Base-by-base conservation (phyloP, 2,797 vertebrate species). In the Bradypodion pumilum region DNA sequence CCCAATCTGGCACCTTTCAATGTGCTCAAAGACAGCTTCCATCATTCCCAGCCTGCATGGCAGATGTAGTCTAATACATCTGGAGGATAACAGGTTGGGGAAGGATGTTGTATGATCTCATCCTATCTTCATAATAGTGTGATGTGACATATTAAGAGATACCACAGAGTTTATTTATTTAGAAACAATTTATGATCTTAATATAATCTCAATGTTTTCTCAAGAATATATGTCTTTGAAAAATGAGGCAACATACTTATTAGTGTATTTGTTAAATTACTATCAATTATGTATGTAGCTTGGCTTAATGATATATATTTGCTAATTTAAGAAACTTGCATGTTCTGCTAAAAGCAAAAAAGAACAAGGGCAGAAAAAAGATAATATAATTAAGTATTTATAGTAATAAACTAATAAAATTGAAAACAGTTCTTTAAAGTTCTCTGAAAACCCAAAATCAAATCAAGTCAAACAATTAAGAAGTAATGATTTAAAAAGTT, bases 371-470 rank as follows among this genome's bases (percentile, higher is more conserved):
- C 88, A 74, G 83, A 89, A 91, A 86, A 88, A 90, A 63, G 85
- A 88, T 91, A 80, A 23, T 29, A 75, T 40, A 86, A 91, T 90
- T 87, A 93, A 92, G 91, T 91, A 90, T 90, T 93, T 87, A 81
- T 87, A 83, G 82, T n/a, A 78, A 81, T 90, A 83, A 82, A 82
- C 73, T 87, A 84, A 89, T 91, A 90, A 90, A 91, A 93, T 76
- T 86, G 81, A 89, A 89, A 89, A 62, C 2, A 84, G 66, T 88
- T 68, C 52, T 80, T 63, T 37, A 56, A 79, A 79, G 46, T 25
- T 8, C 12, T 29, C 4, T 7, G 2, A 21, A 66, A 66, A 27
- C 27, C 27, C 5, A 15, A 2, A 59, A 52, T 6, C 72, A 81
- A 62, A 69, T 69, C n/a, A 81, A 70, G 52, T 62, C 40, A 76